Conservation (phyloP, 1,140 invertebrate genomes). For the Manduca sexta region DNA sequence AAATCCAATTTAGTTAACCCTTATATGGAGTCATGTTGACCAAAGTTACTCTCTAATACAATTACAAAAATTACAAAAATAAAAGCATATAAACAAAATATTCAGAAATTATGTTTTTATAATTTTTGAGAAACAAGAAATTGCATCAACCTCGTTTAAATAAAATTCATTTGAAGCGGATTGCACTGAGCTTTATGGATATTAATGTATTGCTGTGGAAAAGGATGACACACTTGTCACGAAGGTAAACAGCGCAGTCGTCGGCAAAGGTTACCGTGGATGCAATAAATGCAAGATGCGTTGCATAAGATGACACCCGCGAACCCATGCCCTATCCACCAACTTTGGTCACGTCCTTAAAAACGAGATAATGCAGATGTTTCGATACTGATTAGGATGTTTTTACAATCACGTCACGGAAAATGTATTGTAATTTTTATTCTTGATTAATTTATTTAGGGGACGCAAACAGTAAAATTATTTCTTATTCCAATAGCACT, state of each 20-base stretch:
- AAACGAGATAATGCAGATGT: slow-evolving; percentile 18
- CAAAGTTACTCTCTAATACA: not conserved
- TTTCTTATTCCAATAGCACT: too few species aligned
- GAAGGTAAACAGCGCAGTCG: slow-evolving; percentile 35
- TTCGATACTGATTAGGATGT: slow-evolving; percentile 13
- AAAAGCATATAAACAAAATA: too few species aligned
- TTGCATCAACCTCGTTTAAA: too few species aligned
- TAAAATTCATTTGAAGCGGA: too few species aligned
- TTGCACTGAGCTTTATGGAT: too few species aligned
- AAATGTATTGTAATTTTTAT: too few species aligned
- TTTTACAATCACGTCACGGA: not conserved
- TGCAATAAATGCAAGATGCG: slow-evolving; percentile 48
- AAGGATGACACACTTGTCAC: slow-evolving; percentile 19
- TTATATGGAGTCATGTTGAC: not conserved
- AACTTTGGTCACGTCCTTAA: slow-evolving; percentile 30
- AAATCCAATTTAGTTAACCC: not conserved
- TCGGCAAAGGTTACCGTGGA: slow-evolving; percentile 54
- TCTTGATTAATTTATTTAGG: too few species aligned
- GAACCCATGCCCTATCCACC: slow-evolving; percentile 45
- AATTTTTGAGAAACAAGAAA: too few species aligned
- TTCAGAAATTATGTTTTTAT: too few species aligned
- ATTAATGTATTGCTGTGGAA: not conserved
- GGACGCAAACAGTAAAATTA: too few species aligned
- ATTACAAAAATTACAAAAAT: not conserved
- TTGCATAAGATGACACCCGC: slow-evolving; percentile 42